Percentiles rank a stretch among this genome's conserved stretches.
phyloP scores from a whole-genome alignment of 1,140 invertebrate genomes.

The Musca domestica region DNA sequence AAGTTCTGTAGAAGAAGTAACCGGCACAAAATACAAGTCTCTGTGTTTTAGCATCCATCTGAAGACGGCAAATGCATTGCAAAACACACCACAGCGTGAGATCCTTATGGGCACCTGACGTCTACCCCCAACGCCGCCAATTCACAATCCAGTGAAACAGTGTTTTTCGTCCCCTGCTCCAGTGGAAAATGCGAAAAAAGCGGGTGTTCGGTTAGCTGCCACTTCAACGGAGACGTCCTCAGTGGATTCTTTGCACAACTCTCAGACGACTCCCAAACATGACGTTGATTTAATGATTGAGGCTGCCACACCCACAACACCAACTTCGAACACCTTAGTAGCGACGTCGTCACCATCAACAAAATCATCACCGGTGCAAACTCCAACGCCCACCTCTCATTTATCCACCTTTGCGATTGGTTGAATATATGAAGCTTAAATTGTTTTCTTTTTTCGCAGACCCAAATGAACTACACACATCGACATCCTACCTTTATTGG shows the following conservation, averaged over 20 bases:
- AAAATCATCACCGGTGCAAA: neutral
- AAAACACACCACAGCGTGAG: slow-evolving; percentile 48
- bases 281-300: neutral
- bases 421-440: neutral
- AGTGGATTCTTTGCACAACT: neutral
- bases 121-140: neutral
- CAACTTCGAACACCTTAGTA: neutral
- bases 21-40: neutral
- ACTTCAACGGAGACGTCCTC: neutral
- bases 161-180: slow-evolving; percentile 1
- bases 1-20: slow-evolving; percentile 23
- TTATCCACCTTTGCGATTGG: neutral
- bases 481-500: too few relatives aligned
- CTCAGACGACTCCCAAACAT: neutral
- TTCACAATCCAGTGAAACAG: neutral
- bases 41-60: slow-evolving; percentile 39
- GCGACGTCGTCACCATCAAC: neutral
- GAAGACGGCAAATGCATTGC: slow-evolving; percentile 48
- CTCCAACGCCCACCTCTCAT: neutral
- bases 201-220: neutral
- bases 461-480: too few relatives aligned
- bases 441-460: neutral
- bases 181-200: neutral
- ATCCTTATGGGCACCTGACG: slow-evolving; percentile 45
- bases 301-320: slow-evolving; percentile 1